Conservation (phyloP, 2,797 vertebrate genomes). For the Crypturellus tataupa region DNA sequence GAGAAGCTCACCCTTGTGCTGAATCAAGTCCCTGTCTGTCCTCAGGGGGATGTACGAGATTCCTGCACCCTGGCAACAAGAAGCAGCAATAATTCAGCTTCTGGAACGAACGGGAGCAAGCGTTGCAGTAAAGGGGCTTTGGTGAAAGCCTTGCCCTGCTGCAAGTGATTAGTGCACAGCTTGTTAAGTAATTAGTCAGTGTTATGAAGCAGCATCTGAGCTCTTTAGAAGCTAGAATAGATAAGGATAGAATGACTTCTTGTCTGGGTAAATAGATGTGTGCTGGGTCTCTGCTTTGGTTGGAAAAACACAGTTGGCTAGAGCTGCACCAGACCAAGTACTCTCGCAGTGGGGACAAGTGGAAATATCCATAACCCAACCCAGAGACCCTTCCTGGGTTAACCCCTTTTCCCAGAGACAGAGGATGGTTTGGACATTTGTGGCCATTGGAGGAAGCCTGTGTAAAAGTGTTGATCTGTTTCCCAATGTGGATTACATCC, state of each 20-base stretch:
- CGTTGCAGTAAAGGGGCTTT: background rate
- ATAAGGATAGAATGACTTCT: background rate
- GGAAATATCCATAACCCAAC: background rate
- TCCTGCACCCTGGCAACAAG: background rate
- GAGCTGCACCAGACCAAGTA: background rate
- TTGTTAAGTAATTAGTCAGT: background rate
- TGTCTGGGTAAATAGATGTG: background rate
- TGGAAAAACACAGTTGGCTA: background rate
- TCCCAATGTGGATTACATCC: background rate
- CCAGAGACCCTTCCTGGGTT: background rate
- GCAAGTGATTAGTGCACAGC: accelerated
- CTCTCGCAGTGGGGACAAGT: background rate
- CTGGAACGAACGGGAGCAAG: background rate
- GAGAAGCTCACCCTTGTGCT: background rate
- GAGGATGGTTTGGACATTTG: background rate
- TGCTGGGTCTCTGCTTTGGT: background rate
- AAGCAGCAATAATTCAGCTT: background rate
- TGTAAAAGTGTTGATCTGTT: background rate
- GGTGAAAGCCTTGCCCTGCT: background rate
- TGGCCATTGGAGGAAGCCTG: background rate
- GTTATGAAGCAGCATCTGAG: background rate
- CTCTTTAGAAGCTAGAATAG: background rate
- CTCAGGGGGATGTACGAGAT: background rate
- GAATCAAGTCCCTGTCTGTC: background rate
- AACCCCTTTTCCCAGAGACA: background rate